Evolutionary conservation across 2,113 vertebrate species (phyloP), one percentile per base, ranked within the genome.

Genomic region (Bujurquina vittata): DNA sequence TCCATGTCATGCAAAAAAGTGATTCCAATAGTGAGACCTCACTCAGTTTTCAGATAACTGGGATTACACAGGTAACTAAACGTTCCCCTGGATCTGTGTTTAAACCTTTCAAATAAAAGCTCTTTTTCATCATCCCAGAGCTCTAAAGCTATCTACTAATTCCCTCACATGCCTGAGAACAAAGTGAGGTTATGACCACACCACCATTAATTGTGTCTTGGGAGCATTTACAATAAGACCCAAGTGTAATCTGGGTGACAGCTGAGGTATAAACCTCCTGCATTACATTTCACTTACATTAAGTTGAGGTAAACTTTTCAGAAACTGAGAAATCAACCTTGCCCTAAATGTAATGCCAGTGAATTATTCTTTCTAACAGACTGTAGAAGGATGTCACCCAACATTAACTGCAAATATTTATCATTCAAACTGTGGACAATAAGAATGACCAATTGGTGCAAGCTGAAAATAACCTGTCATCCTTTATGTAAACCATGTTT

Each of bases 281-380:
- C 26, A 14, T 72, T 72, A 54, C 26, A 29, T 73, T 46, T 79
- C 4, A 14, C 17, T 61, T 31, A 10, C 40, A 18, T 49, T 60
- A n/a, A 77, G 10, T 35, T n/a, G 22, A 59, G 40, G 35, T 9
- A 72, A 46, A 69, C 35, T 63, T 85, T 57, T 83, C 17, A 52
- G 55, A 12, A 77, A 56, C n/a, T 33, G 37, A 54, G n/a, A 54
- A 29, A 7, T 14, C 23, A 57, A 29, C 55, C 4, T 11, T 60
- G 33, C 20, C 31, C 69, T 57, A 67, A 59, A 43, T 7, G 10
- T 58, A 14, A 31, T 23, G 52, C 40, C 22, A 46, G 22, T 22
- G 12, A 3, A 74, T 74, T 23, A 37, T 20, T 55, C 10, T 77
- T 10, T 40, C 67, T 58, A 35, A 37, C 26, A 37, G 22, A n/a